Conservation (phyloP, 2,888 invertebrate species). For the Celastrina argiolus region DNA sequence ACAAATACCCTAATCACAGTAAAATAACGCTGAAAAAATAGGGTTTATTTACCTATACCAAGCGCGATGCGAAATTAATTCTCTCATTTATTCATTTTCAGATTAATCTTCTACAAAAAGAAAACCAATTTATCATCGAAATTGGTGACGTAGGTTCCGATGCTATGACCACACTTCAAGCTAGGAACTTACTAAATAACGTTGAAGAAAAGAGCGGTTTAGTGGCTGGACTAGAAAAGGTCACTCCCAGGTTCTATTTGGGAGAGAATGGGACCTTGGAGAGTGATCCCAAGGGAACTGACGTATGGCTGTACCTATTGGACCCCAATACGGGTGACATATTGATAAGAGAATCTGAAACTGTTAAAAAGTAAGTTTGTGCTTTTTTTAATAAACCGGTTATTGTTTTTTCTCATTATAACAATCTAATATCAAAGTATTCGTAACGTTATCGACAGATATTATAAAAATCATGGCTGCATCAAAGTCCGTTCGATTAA, state of each 20-base stretch:
- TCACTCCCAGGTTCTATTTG: slow-evolving; percentile 86
- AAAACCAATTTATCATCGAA: slow-evolving; percentile 87
- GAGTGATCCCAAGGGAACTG: slow-evolving; percentile 85
- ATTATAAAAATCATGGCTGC: too few relatives aligned
- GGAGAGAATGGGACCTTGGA: slow-evolving; percentile 87
- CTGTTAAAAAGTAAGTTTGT: slow-evolving; percentile 81
- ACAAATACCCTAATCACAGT: too few relatives aligned
- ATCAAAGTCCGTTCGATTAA: too few relatives aligned
- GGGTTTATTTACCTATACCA: too few relatives aligned
- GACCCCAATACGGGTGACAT: slow-evolving; percentile 88
- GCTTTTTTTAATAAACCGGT: too few relatives aligned
- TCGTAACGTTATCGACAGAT: too few relatives aligned
- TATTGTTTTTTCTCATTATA: too few relatives aligned
- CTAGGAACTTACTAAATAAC: slow-evolving; percentile 72
- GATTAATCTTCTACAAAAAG: slow-evolving; percentile 87
- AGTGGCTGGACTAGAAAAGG: slow-evolving; percentile 88
- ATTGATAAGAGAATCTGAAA: slow-evolving; percentile 82
- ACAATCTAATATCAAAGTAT: too few relatives aligned
- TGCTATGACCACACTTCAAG: slow-evolving; percentile 65
- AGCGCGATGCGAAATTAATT: too few relatives aligned
- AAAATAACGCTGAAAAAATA: too few relatives aligned
- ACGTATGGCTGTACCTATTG: slow-evolving; percentile 91
- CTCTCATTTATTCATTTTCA: slow-evolving; percentile 42
- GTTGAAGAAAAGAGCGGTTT: slow-evolving; percentile 86
- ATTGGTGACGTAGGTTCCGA: slow-evolving; percentile 86